These are phyloP conservation scores for Anoplopoma fimbria DNA, from an alignment of 2,113 vertebrate genomes.

Conservation along the genomic window DNA sequence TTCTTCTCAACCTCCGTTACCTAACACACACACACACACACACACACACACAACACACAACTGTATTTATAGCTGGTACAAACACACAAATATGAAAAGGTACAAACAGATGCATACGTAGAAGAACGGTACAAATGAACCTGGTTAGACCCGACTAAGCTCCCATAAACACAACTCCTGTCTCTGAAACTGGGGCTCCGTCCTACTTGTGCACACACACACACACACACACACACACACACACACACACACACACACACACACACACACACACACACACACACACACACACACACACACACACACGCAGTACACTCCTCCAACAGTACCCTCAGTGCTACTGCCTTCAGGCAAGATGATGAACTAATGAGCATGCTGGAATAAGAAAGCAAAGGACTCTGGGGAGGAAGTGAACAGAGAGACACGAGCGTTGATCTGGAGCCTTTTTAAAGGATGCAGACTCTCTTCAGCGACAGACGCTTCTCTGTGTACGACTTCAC, in stretches of 20 bases:
- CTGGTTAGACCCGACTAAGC: conserved; percentile 45
- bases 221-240: conserved; percentile 6
- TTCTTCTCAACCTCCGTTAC: conserved; percentile 47
- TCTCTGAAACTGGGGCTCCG: conserved; percentile 65
- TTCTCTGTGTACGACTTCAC: conserved; percentile 58
- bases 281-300: conserved; percentile 20
- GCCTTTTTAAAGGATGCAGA: conserved; percentile 52
- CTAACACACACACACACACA: conserved; percentile 42
- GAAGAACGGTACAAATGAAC: conserved; percentile 53
- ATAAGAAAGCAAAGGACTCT: conserved; percentile 51
- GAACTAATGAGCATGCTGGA: conserved; percentile 68
- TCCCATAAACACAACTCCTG: conserved; percentile 36
- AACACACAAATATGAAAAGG: conserved; percentile 42
- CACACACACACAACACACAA: conserved; percentile 26
- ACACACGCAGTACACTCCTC: conserved; percentile 41
- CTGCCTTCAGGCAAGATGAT: conserved; percentile 59
- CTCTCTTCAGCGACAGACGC: conserved; percentile 35
- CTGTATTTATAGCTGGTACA: conserved; percentile 64
- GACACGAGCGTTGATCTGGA: conserved; percentile 47
- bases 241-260: conserved; percentile 13
- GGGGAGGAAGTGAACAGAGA: conserved; percentile 58
- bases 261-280: conserved; percentile 30
- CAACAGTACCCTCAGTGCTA: conserved; percentile 49
- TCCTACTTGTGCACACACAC: conserved; percentile 52
- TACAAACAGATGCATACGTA: conserved; percentile 47